phyloP scores from a whole-genome alignment of 2,888 invertebrate species.

The Ophion costatus region DNA sequence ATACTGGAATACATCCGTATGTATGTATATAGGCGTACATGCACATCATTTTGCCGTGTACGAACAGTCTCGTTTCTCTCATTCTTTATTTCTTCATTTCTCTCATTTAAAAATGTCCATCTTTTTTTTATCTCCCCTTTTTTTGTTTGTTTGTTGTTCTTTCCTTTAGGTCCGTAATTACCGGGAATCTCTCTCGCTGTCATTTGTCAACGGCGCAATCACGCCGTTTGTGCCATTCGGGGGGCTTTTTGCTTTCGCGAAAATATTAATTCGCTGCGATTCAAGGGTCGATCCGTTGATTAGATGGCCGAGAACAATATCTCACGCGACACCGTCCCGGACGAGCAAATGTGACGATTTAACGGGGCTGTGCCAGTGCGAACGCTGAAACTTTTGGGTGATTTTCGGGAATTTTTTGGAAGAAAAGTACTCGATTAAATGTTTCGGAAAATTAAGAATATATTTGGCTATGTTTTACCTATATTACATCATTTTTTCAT shows the following conservation, averaged over 20 bases:
- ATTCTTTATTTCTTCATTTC: constrained; percentile 67
- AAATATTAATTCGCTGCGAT: not conserved
- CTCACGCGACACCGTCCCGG: not conserved
- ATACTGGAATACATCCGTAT: constrained; percentile 37
- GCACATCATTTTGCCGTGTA: constrained; percentile 32
- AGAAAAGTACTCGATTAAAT: too few species aligned
- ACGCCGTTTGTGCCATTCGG: not conserved
- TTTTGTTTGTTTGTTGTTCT: not conserved
- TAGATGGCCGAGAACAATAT: not conserved
- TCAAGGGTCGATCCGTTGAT: not conserved
- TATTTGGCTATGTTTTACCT: too few species aligned
- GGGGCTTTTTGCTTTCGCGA: not conserved
- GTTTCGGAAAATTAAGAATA: too few species aligned
- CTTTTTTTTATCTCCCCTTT: not conserved
- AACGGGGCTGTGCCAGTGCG: too few species aligned
- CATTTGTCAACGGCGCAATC: constrained; percentile 11
- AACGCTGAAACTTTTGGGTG: too few species aligned
- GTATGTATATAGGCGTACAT: constrained; percentile 5
- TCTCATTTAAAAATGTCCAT: constrained; percentile 36
- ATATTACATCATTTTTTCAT: too few species aligned
- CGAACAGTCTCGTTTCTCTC: constrained; percentile 50
- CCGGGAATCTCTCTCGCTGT: constrained; percentile 14
- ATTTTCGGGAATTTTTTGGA: too few species aligned
- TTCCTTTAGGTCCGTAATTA: constrained; percentile 44
- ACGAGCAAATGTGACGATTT: not conserved